These are phyloP conservation scores for Anser cygnoides DNA, from an alignment of 2,113 vertebrate genomes.

Conservation along the genomic window DNA sequence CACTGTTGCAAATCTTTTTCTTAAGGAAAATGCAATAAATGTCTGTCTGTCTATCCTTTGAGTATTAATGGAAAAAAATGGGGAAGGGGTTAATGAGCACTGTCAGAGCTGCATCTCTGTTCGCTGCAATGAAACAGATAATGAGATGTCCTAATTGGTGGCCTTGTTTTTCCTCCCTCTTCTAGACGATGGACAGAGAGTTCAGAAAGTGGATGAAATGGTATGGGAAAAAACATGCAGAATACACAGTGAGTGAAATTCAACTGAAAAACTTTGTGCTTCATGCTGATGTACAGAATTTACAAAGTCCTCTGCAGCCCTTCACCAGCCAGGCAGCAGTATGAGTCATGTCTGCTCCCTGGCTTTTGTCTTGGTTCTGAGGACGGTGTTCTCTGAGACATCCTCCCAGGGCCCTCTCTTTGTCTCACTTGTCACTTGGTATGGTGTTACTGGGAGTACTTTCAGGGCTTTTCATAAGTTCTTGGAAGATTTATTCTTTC, in stretches of 20 bases:
- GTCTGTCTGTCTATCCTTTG: background rate
- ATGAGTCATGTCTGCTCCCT: background rate
- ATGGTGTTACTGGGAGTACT: background rate
- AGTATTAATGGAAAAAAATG: background rate
- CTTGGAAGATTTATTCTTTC: background rate
- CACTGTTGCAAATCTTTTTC: background rate
- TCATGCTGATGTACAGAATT: background rate
- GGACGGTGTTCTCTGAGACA: background rate
- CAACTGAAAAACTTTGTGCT: background rate
- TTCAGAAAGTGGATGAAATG: constrained; percentile 99
- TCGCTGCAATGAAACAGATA: background rate
- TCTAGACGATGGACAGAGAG: constrained; percentile 95
- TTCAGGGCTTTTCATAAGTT: background rate
- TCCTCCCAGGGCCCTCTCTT: background rate
- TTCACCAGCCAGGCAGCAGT: background rate
- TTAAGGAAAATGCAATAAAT: background rate
- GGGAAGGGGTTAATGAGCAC: background rate
- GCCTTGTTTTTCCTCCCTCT: background rate
- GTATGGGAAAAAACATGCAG: constrained; percentile 99
- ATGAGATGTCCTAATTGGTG: background rate
- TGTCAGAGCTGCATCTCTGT: background rate
- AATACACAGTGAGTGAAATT: constrained; percentile 94
- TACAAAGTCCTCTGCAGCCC: background rate
- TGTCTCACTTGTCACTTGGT: background rate
- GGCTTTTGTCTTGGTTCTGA: background rate